phyloP scores from a whole-genome alignment of 1,140 invertebrate genomes.

The Pseudachorutes palmiensis region DNA sequence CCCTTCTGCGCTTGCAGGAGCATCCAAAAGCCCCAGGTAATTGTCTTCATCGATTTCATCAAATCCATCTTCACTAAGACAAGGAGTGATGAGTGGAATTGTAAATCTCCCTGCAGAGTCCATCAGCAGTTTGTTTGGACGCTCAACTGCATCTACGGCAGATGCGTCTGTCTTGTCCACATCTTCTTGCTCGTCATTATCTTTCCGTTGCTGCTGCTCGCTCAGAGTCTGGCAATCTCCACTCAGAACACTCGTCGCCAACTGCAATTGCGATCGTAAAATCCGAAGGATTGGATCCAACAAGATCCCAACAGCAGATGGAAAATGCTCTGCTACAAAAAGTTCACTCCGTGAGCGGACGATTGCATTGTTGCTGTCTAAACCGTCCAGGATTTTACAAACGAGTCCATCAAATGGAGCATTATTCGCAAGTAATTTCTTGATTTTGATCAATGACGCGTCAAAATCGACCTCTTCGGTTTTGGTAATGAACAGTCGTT shows the following conservation, averaged over 20 bases:
- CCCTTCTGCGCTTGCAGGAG: no score
- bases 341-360: neutral
- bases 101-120: neutral
- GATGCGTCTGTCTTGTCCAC: no score
- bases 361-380: slow-evolving; percentile 1
- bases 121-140: neutral
- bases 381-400: neutral
- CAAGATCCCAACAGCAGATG: slow-evolving; percentile 46
- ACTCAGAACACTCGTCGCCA: neutral
- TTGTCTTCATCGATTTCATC: slow-evolving; percentile 5
- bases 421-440: neutral
- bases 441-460: neutral
- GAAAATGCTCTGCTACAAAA: neutral
- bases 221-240: neutral
- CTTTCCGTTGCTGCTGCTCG: neutral
- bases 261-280: slow-evolving; percentile 52
- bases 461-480: neutral
- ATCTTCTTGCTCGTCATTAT: neutral
- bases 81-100: neutral
- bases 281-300: slow-evolving; percentile 71
- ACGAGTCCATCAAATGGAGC: slow-evolving; percentile 44
- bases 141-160: no score
- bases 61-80: neutral
- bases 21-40: slow-evolving; percentile 1
- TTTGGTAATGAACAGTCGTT: neutral